Percentiles rank a stretch among this genome's conserved stretches.
Evolutionary conservation across 2,888 invertebrate genomes (phyloP).

Genomic region (Leptopterna dolabrata): DNA sequence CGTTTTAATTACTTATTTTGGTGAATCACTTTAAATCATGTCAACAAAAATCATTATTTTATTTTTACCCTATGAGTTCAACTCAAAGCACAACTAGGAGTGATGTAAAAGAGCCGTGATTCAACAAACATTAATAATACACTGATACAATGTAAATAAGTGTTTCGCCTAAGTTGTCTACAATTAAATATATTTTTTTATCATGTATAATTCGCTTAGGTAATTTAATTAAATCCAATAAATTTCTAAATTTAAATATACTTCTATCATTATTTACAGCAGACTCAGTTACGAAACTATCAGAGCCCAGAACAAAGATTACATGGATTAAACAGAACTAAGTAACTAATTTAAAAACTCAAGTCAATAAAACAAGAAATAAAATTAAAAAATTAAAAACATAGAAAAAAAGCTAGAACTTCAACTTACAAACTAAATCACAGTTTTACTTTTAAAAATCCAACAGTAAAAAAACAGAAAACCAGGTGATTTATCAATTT

Average conservation of each 20-base stretch:
- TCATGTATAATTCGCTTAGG: neutral
- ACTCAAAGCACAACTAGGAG: neutral
- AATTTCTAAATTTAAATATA: neutral
- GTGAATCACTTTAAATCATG: neutral
- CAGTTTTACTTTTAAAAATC: constrained; percentile 31
- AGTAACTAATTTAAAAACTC: neutral
- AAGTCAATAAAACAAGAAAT: neutral
- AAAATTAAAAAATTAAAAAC: neutral
- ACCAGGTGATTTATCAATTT: neutral
- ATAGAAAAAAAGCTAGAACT: neutral
- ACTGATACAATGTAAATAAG: neutral
- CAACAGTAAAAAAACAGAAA: neutral
- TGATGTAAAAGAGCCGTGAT: neutral
- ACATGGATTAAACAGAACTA: neutral
- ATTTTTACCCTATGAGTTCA: neutral
- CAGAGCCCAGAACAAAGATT: neutral
- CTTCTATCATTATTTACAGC: neutral
- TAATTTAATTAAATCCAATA: neutral
- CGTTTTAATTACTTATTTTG: neutral
- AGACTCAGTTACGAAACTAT: neutral
- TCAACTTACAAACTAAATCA: constrained; percentile 36
- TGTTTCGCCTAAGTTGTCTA: neutral
- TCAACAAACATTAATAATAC: neutral
- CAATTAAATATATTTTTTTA: neutral
- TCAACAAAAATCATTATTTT: neutral